Conservation (phyloP, 2,113 vertebrate species). For the Neolamprologus ventralis region DNA sequence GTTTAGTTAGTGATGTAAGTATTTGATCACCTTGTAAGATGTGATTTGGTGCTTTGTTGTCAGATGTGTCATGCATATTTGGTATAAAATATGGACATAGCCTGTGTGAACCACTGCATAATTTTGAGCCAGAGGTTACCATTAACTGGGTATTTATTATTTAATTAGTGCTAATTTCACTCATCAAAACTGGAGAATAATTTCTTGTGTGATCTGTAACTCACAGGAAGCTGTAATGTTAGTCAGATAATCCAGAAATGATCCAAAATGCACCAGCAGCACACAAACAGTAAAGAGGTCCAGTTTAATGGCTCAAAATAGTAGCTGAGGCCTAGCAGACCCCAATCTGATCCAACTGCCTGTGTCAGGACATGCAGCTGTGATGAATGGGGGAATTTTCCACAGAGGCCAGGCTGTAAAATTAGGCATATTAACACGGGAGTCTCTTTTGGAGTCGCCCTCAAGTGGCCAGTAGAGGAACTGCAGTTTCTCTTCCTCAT, state of each 20-base stretch:
- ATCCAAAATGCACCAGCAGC: not conserved
- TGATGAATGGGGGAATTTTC: not conserved
- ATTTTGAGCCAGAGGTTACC: not conserved
- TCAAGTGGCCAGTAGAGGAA: not conserved
- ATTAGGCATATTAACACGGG: not conserved
- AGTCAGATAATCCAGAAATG: not conserved
- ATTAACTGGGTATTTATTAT: not conserved
- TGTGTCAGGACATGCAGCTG: not conserved
- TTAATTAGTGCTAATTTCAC: not conserved
- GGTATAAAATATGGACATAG: not conserved
- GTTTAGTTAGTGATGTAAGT: not conserved
- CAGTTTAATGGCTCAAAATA: not conserved
- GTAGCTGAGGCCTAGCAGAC: not conserved
- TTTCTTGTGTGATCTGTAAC: fast-evolving
- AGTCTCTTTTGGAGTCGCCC: not conserved
- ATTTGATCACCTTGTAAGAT: not conserved
- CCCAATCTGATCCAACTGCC: not conserved
- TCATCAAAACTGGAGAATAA: not conserved
- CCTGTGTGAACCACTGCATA: not conserved
- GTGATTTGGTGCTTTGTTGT: not conserved
- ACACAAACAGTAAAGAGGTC: not conserved
- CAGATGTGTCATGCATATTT: not conserved
- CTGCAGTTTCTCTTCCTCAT: not conserved
- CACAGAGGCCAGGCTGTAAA: not conserved
- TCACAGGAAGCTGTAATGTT: not conserved